These are phyloP conservation scores for Temnothorax longispinosus DNA, from an alignment of 1,140 invertebrate genomes.

Conservation along the genomic window DNA sequence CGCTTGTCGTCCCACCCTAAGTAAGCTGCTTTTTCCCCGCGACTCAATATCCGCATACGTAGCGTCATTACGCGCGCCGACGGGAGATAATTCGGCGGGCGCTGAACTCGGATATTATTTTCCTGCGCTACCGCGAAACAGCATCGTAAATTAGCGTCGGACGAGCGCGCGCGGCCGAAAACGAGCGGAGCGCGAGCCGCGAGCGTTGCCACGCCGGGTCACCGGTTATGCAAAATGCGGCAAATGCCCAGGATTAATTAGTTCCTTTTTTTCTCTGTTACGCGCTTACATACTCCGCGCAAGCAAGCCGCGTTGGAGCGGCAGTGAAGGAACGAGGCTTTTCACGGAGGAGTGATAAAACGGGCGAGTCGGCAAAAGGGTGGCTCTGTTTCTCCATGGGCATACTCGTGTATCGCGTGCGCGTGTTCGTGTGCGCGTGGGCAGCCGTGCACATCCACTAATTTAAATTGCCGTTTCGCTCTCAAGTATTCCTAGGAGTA, in stretches of 20 bases:
- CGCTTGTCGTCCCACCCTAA: background rate
- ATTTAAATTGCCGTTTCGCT: conserved; percentile 74
- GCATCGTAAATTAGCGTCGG: conserved; percentile 24
- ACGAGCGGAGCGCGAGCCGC: background rate
- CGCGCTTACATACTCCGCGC: background rate
- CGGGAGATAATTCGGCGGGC: conserved; percentile 30
- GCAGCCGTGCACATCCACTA: conserved; percentile 53
- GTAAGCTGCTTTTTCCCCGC: background rate
- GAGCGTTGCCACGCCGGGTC: conserved; percentile 25
- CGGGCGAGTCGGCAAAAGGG: conserved; percentile 19
- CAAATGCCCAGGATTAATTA: conserved; percentile 55
- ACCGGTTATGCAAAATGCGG: conserved; percentile 52
- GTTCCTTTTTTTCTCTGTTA: conserved; percentile 19
- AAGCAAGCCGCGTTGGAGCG: background rate
- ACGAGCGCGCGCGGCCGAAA: background rate
- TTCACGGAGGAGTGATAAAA: conserved; percentile 33
- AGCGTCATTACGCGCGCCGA: conserved; percentile 16
- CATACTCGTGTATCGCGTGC: background rate
- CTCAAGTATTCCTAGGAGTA: conserved; percentile 66
- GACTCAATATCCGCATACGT: background rate
- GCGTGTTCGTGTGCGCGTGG: background rate
- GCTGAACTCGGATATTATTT: conserved; percentile 33
- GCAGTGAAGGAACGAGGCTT: conserved; percentile 35
- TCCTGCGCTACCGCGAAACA: background rate
- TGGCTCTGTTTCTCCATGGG: conserved; percentile 11